These are phyloP conservation scores for Gymnoscopelus braueri DNA, from an alignment of 2,797 vertebrate genomes.

Conservation along the genomic window DNA sequence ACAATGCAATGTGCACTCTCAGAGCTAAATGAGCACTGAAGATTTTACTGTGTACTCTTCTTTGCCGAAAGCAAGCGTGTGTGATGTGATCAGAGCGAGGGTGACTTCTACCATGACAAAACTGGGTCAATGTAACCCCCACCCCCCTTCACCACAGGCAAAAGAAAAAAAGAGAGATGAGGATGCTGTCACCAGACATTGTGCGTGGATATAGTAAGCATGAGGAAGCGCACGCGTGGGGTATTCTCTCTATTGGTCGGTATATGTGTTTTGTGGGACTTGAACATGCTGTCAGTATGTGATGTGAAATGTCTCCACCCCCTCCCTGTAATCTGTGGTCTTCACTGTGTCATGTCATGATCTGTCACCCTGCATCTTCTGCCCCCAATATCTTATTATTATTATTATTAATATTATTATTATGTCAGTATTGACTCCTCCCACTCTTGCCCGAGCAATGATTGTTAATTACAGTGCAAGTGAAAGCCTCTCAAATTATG, in stretches of 20 bases:
- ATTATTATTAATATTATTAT: neutral
- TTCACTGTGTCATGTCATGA: conserved; percentile 63
- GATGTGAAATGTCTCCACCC: conserved; percentile 46
- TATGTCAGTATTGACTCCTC: conserved; percentile 10
- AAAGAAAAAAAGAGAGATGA: conserved; percentile 72
- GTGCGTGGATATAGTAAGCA: conserved; percentile 72
- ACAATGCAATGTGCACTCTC: no score
- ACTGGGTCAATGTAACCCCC: conserved; percentile 85
- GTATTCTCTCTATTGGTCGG: conserved; percentile 72
- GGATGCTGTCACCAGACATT: conserved; percentile 74
- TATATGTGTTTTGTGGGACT: conserved; percentile 64
- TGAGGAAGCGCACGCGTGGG: conserved; percentile 70
- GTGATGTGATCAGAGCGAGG: conserved; percentile 81
- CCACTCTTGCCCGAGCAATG: conserved; percentile 42
- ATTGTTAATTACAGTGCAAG: conserved; percentile 5
- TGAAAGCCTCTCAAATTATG: conserved; percentile 30
- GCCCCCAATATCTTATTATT: conserved; percentile 3
- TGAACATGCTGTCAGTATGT: conserved; percentile 46
- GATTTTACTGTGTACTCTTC: no score
- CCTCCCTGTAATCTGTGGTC: conserved; percentile 61
- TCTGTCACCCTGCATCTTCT: conserved; percentile 61
- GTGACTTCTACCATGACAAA: conserved; percentile 84
- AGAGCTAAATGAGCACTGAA: no score
- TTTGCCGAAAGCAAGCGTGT: conserved; percentile 45
- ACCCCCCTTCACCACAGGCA: conserved; percentile 82